Conservation (phyloP, 2,113 vertebrate genomes). For the Pygoscelis adeliae region DNA sequence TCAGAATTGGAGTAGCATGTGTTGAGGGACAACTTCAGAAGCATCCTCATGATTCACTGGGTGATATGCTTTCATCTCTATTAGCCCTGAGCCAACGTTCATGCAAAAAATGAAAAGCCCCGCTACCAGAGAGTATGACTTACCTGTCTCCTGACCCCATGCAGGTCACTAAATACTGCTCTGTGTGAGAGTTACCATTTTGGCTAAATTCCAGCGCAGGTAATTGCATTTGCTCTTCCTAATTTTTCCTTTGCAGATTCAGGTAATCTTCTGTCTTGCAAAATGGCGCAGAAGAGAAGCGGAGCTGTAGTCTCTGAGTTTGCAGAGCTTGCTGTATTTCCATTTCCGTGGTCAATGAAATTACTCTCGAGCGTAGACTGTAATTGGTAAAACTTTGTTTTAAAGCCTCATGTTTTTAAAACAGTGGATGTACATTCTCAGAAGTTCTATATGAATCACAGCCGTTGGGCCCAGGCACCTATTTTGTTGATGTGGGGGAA, state of each 20-base stretch:
- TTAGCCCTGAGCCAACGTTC: neutral
- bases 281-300: neutral
- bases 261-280: neutral
- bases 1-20: neutral
- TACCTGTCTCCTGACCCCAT: neutral
- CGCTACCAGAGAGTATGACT: fast-evolving
- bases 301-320: neutral
- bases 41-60: neutral
- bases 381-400: neutral
- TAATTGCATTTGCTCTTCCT: neutral
- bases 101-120: neutral
- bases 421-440: fast-evolving
- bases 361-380: neutral
- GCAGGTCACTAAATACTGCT: neutral
- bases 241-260: neutral
- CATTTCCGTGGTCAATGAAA: neutral
- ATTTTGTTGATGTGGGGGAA: neutral
- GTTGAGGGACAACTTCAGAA: neutral
- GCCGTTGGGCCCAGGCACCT: neutral
- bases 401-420: neutral
- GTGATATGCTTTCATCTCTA: neutral
- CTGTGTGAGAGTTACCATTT: neutral
- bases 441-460: fast-evolving
- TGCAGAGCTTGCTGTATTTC: neutral
- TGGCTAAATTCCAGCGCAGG: neutral